Evolutionary conservation across 2,113 vertebrate species (phyloP).

Genomic region (Leptodactylus fuscus): DNA sequence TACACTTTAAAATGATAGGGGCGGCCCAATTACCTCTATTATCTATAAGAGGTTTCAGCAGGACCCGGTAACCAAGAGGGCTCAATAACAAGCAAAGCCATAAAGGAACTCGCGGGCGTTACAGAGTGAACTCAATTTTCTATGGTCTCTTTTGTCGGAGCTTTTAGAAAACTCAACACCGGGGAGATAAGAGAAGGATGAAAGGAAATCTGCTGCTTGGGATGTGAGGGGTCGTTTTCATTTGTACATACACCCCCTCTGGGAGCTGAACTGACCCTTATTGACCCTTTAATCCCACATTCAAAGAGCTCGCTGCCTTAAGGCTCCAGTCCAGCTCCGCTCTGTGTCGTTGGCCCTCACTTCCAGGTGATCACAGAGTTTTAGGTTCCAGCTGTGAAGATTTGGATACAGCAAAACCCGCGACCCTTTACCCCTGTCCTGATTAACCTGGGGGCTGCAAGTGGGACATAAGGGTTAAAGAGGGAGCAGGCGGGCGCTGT

Average conservation of each 20-base stretch:
- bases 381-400: conserved; percentile 54
- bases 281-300: conserved; percentile 59
- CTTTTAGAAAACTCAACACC: conserved; percentile 56
- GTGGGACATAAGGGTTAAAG: conserved; percentile 55
- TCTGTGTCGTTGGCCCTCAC: conserved; percentile 18
- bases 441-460: conserved; percentile 57
- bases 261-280: conserved; percentile 56
- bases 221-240: conserved; percentile 58
- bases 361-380: conserved; percentile 57
- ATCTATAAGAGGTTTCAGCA: too few species aligned
- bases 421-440: conserved; percentile 55
- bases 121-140: conserved; percentile 37
- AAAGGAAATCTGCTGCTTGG: conserved; percentile 40
- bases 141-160: conserved; percentile 32
- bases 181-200: conserved; percentile 50
- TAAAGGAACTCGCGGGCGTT: conserved; percentile 11
- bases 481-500: conserved; percentile 49
- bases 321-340: conserved; percentile 28
- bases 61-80: neutral
- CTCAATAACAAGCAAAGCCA: neutral
- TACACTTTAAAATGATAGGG: too few species aligned
- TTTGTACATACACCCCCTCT: conserved; percentile 60
- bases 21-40: too few species aligned
- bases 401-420: conserved; percentile 21
- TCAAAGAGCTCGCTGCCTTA: conserved; percentile 48